Evolutionary conservation across 2,113 vertebrate species (phyloP).

Genomic region (Phasianus colchicus): DNA sequence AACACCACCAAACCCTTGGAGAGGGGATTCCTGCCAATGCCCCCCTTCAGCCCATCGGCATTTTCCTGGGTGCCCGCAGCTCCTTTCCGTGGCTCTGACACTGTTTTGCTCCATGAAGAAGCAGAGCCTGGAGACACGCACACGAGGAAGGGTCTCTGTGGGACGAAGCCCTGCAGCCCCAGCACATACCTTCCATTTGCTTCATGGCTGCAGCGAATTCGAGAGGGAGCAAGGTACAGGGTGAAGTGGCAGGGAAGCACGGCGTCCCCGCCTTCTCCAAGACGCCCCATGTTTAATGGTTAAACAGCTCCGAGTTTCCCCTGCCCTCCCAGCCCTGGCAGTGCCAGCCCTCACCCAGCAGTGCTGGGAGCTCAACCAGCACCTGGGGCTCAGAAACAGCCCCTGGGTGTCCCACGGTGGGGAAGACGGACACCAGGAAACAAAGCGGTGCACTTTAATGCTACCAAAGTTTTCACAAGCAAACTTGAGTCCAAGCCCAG

Average conservation of each 20-base stretch:
- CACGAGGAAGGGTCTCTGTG: not conserved
- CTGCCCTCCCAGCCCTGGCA: not conserved
- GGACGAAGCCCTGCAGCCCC: not conserved
- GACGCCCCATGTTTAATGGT: conserved; percentile 76
- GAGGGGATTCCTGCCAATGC: not conserved
- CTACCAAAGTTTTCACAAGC: conserved; percentile 28
- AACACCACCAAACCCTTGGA: not conserved
- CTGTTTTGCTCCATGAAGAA: rapidly evolving
- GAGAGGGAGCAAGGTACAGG: conserved; percentile 79
- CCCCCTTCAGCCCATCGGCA: not conserved
- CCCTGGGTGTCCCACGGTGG: not conserved
- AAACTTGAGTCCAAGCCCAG: not conserved
- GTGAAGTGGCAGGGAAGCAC: conserved; percentile 48
- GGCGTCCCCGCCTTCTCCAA: conserved; percentile 73
- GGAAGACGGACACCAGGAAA: not conserved
- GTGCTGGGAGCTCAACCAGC: not conserved
- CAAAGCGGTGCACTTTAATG: conserved; percentile 43
- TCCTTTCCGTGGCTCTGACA: not conserved
- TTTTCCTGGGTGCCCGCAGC: not conserved
- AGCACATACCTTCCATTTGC: conserved; percentile 72
- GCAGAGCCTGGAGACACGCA: rapidly evolving
- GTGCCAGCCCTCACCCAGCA: not conserved
- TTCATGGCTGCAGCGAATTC: conserved; percentile 66
- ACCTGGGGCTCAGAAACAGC: not conserved
- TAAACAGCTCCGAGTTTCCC: conserved; percentile 52